phyloP scores from a whole-genome alignment of 2,888 invertebrate genomes.

The Drosophila austrosaltans region DNA sequence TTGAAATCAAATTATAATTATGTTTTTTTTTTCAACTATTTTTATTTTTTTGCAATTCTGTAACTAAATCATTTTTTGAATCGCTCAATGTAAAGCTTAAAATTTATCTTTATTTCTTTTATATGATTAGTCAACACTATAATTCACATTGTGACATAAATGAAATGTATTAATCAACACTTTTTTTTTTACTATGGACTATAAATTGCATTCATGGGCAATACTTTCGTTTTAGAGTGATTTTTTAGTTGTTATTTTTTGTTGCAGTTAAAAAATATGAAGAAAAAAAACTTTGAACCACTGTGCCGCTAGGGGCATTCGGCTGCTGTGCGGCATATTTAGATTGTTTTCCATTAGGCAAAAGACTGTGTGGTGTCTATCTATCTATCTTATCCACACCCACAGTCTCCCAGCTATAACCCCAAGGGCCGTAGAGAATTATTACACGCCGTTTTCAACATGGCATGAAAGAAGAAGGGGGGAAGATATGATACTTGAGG shows the following conservation, averaged over 20 bases:
- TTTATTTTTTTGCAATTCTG: too few relatives aligned
- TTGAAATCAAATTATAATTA: too few relatives aligned
- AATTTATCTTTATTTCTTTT: too few relatives aligned
- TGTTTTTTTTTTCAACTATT: too few relatives aligned
- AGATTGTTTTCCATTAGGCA: constrained; percentile 66
- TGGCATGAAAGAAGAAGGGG: constrained; percentile 28
- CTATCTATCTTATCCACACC: neutral
- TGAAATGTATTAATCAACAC: neutral
- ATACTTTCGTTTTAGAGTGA: neutral
- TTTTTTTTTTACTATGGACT: neutral
- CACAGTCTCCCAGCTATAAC: neutral
- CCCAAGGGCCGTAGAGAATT: constrained; percentile 46
- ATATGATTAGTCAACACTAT: neutral
- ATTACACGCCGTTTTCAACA: constrained; percentile 63
- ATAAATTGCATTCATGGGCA: neutral
- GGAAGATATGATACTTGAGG: neutral
- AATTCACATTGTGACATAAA: neutral
- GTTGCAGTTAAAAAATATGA: too few relatives aligned
- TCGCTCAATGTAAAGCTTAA: too few relatives aligned
- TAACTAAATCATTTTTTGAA: too few relatives aligned
- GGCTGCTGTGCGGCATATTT: constrained; percentile 35
- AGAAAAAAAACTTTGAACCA: neutral
- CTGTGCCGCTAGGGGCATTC: constrained; percentile 6
- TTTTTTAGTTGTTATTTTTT: neutral
- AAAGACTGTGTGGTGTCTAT: constrained; percentile 13